Percentiles rank a stretch among this genome's conserved stretches.
phyloP scores from a whole-genome alignment of 2,797 vertebrate species.

The Avahi laniger region DNA sequence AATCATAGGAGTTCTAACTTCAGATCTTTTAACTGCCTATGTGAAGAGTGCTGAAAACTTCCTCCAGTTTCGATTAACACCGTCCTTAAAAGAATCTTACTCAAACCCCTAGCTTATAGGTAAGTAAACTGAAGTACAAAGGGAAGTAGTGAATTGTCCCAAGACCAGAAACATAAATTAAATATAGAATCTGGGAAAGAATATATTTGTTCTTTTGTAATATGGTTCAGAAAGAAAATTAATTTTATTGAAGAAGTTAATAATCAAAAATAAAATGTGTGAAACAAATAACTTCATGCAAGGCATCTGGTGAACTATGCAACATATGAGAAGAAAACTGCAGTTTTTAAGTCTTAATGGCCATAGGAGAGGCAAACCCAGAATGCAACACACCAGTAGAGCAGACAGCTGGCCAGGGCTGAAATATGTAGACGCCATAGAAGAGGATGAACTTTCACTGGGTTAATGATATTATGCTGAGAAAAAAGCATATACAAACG shows the following conservation, averaged over 20 bases:
- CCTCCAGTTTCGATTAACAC: neutral
- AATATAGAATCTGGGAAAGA: neutral
- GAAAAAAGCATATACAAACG: neutral
- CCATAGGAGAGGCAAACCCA: rapidly evolving
- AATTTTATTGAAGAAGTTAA: neutral
- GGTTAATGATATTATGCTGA: neutral
- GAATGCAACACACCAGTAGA: neutral
- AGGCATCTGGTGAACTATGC: neutral
- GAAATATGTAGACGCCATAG: neutral
- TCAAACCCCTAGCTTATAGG: neutral
- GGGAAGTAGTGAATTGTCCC: neutral
- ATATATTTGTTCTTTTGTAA: neutral
- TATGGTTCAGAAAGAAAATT: neutral
- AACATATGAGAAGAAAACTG: neutral
- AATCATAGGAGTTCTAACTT: neutral
- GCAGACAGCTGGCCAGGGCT: no score
- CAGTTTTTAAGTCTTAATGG: neutral
- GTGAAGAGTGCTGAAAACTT: neutral
- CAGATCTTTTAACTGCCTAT: neutral
- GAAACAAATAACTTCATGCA: neutral
- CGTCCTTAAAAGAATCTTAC: neutral
- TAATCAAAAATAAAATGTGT: neutral
- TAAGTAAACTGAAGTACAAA: neutral
- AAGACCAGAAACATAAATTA: neutral
- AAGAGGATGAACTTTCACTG: neutral